Evolutionary conservation across 2,113 vertebrate species (phyloP).

Genomic region (Cephalopterus ornatus): DNA sequence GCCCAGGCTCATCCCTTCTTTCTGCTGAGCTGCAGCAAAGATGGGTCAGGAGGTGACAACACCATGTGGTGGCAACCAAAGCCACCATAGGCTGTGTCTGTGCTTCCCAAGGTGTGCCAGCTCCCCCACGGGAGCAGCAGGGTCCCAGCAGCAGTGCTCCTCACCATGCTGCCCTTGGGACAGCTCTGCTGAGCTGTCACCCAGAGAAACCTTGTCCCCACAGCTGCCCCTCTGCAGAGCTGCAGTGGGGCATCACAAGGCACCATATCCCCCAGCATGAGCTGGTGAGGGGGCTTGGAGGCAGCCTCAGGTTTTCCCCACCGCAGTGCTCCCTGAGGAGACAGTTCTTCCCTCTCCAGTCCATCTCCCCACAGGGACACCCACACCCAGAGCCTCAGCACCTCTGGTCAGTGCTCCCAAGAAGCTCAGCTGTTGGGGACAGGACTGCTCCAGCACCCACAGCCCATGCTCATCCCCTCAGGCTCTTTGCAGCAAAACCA

Average conservation of each 20-base stretch:
- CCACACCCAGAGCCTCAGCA: background rate
- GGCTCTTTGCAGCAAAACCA: background rate
- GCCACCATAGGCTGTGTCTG: background rate
- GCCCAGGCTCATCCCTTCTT: background rate
- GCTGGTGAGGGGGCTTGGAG: background rate
- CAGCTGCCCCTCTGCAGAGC: background rate
- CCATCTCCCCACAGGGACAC: background rate
- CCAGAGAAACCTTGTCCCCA: background rate
- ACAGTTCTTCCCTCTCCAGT: background rate
- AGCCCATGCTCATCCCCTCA: accelerated
- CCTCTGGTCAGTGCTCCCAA: accelerated
- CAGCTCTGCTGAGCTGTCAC: background rate
- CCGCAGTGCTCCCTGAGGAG: accelerated
- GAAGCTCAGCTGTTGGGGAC: background rate
- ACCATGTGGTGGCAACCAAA: background rate
- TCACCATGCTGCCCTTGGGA: background rate
- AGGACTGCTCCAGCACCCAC: background rate
- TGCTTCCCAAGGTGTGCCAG: background rate
- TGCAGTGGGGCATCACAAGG: accelerated
- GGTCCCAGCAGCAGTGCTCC: background rate
- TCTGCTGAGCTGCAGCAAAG: background rate
- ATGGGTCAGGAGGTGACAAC: background rate
- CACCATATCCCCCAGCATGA: accelerated
- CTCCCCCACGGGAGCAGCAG: accelerated
- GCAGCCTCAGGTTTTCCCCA: accelerated